A percentile compares a stretch with the other conserved stretches of the same genome.
phyloP scores from a whole-genome alignment of 2,888 invertebrate species.

The Raillietiella orientalis region DNA sequence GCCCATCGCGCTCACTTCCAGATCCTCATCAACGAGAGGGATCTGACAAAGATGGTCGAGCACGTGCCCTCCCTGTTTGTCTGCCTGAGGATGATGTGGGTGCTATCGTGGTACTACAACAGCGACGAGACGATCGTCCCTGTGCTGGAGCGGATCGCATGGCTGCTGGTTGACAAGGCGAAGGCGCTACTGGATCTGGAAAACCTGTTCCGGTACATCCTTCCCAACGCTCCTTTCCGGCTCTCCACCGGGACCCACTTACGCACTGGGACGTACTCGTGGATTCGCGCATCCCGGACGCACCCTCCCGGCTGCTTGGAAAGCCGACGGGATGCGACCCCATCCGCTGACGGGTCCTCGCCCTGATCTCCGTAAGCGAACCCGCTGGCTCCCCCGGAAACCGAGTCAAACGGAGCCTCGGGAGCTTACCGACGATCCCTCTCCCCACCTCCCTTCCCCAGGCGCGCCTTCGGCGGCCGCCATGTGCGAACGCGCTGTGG shows the following conservation, averaged over 20 bases:
- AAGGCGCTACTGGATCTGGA: conserved; percentile 31
- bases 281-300: no score
- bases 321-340: no score
- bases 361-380: no score
- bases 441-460: no score
- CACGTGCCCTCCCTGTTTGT: conserved; percentile 45
- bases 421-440: no score
- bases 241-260: neutral
- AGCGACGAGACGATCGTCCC: conserved; percentile 56
- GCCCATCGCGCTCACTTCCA: no score
- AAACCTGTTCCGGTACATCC: conserved; percentile 42
- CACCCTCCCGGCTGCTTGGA: no score
- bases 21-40: conserved; percentile 31
- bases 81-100: conserved; percentile 64
- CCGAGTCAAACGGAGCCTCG: no score
- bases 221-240: no score
- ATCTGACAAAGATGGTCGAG: conserved; percentile 33
- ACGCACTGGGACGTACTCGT: no score
- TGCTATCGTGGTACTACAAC: conserved; percentile 51
- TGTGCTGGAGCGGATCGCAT: conserved; percentile 44
- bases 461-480: neutral
- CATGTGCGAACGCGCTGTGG: conserved; percentile 6
- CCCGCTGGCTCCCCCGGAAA: no score
- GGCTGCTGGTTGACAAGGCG: conserved; percentile 43
- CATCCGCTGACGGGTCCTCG: no score